A percentile compares a stretch with the other conserved stretches of the same genome.
phyloP scores from a whole-genome alignment of 2,888 invertebrate species.

The Tipula confusa region DNA sequence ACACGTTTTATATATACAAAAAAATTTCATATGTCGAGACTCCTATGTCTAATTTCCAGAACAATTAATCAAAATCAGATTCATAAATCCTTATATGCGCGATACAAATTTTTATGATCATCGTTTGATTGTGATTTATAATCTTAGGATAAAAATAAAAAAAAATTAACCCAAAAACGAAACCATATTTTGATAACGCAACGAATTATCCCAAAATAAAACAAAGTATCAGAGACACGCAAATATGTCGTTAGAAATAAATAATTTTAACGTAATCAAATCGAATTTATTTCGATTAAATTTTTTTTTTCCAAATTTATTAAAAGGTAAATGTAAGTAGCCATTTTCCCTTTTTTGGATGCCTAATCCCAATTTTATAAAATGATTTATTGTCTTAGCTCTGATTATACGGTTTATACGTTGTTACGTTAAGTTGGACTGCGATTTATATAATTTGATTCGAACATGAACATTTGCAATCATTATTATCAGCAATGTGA shows the following conservation, averaged over 20 bases:
- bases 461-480: slow-evolving; percentile 30
- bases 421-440: neutral
- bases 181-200: neutral
- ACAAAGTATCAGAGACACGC: slow-evolving; percentile 1
- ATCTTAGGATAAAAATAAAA: neutral
- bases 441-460: neutral
- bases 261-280: slow-evolving; percentile 12
- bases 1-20: neutral
- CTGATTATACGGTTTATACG: neutral
- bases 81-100: neutral
- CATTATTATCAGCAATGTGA: neutral
- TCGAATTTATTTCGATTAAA: slow-evolving; percentile 12
- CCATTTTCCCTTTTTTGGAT: neutral
- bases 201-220: neutral
- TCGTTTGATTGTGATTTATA: slow-evolving; percentile 3
- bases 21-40: neutral
- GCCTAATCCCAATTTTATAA: slow-evolving; percentile 21
- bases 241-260: slow-evolving; percentile 25
- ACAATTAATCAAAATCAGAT: neutral
- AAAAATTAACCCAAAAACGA: neutral
- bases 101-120: neutral
- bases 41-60: neutral
- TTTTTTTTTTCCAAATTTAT: neutral
- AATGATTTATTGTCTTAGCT: slow-evolving; percentile 29
- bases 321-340: neutral